phyloP scores from a whole-genome alignment of 2,113 vertebrate genomes.

The Ammospiza caudacuta region DNA sequence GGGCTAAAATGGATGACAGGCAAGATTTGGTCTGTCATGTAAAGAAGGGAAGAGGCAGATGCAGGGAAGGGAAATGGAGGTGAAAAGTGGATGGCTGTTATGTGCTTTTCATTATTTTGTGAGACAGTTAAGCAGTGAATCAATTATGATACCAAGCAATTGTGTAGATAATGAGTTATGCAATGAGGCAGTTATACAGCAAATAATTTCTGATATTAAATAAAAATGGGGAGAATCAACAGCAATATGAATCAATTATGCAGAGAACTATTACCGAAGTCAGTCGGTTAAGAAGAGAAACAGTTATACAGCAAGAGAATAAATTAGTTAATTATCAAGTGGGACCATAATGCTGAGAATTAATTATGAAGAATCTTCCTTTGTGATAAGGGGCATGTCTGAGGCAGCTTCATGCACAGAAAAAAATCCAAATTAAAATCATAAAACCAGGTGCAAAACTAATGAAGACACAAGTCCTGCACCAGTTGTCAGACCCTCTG shows the following conservation, averaged over 20 bases:
- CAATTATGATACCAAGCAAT: constrained; percentile 37
- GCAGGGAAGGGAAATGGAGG: neutral
- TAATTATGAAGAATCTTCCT: constrained; percentile 26
- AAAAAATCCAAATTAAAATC: neutral
- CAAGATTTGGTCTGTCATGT: neutral
- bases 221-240: constrained; percentile 64
- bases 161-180: constrained; percentile 58
- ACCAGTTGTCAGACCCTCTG: neutral
- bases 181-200: constrained; percentile 48
- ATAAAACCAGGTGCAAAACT: neutral
- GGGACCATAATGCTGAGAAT: constrained; percentile 19
- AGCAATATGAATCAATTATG: constrained; percentile 59
- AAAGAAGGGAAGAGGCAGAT: neutral
- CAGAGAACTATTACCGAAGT: constrained; percentile 39
- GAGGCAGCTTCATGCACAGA: neutral
- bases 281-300: constrained; percentile 21
- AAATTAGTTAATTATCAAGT: constrained; percentile 42
- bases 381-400: neutral
- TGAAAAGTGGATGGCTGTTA: neutral
- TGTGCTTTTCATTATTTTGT: constrained; percentile 6
- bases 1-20: neutral
- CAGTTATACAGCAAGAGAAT: constrained; percentile 26
- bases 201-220: constrained; percentile 43
- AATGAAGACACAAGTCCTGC: neutral
- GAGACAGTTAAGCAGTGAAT: constrained; percentile 29